phyloP scores from a whole-genome alignment of 30 jellyfish, hydroid and myxozoan species.

The Catostylus mosaicus region DNA sequence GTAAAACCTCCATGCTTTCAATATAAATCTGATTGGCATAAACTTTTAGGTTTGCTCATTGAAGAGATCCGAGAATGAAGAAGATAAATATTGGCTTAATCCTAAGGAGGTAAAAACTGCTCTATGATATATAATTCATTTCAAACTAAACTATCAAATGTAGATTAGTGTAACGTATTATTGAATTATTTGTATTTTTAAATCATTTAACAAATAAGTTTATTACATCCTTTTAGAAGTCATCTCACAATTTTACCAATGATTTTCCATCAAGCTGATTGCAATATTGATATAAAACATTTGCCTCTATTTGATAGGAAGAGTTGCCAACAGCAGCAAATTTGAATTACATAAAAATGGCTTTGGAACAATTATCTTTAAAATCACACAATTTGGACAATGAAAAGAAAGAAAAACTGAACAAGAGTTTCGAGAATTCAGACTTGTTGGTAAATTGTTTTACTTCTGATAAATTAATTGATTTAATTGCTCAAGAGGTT shows the following conservation, averaged over 20 bases:
- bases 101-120: slow-evolving; percentile 54
- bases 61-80: slow-evolving; percentile 42
- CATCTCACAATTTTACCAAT: too few relatives aligned
- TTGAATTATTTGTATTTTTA: too few relatives aligned
- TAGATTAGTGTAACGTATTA: too few relatives aligned
- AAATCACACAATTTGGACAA: background rate
- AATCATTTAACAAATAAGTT: too few relatives aligned
- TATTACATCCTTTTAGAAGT: too few relatives aligned
- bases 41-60: slow-evolving; percentile 73
- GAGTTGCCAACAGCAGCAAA: slow-evolving; percentile 1
- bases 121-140: too few relatives aligned
- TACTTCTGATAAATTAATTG: slow-evolving; percentile 13
- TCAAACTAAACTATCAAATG: too few relatives aligned
- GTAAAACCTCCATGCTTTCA: too few relatives aligned
- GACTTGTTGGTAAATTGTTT: slow-evolving; percentile 15
- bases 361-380: slow-evolving; percentile 4
- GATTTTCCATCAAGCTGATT: too few relatives aligned
- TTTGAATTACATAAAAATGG: background rate
- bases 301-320: background rate
- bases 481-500: background rate
- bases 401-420: slow-evolving; percentile 2
- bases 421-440: background rate
- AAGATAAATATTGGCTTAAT: slow-evolving; percentile 66
- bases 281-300: too few relatives aligned
- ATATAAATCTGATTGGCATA: too few relatives aligned